phyloP scores from a whole-genome alignment of 2,797 vertebrate species.

The Lepilemur ruficaudatus region DNA sequence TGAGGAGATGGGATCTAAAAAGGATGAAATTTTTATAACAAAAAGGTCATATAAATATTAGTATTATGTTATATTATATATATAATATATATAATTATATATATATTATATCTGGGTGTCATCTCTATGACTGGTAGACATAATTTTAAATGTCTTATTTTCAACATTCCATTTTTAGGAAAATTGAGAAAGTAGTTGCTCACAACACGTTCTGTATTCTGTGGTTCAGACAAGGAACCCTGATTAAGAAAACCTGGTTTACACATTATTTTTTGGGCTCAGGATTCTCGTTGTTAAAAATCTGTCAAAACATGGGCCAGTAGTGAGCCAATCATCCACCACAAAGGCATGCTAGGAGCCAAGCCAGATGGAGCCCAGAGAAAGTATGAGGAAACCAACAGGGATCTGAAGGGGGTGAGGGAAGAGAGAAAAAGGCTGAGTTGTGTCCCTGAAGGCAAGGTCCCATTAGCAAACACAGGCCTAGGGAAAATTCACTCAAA shows the following conservation, averaged over 20 bases:
- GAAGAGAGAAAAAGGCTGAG: neutral
- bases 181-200: neutral
- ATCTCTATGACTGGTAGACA: neutral
- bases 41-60: neutral
- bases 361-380: neutral
- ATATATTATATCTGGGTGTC: neutral
- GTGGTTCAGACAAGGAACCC: neutral
- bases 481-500: neutral
- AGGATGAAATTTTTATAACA: neutral
- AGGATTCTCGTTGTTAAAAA: neutral
- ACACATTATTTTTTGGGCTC: neutral
- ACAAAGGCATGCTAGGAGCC: neutral
- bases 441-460: neutral
- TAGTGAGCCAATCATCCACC: neutral
- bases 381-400: neutral
- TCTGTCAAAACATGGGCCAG: neutral
- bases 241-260: neutral
- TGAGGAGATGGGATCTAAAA: neutral
- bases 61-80: neutral
- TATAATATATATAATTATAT: too few relatives aligned
- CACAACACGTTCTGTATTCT: neutral
- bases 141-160: neutral
- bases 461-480: neutral
- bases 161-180: neutral
- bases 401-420: neutral